Evolutionary conservation across 2,888 invertebrate genomes (phyloP), one percentile per base, ranked within the genome.

Genomic region (Eubasilissa splendida): DNA sequence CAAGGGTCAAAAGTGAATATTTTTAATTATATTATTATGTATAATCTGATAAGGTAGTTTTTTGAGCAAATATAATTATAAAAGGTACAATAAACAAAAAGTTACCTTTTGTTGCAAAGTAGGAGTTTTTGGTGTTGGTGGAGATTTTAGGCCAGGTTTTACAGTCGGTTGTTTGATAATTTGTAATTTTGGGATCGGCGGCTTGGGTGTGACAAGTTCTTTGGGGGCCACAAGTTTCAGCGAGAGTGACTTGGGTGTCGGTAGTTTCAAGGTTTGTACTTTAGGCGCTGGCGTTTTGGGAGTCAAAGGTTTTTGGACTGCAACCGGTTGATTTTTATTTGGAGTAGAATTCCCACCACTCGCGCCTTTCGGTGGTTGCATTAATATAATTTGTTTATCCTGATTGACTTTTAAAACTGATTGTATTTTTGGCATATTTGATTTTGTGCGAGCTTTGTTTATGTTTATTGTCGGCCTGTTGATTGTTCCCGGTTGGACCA

Each of bases 401-500:
- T 74, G 84, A 85, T 75, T 84, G 82, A 77, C 86, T 85, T 50
- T 84, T 74, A 82, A 85, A 84, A 74, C 80, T 5, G 82, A 79
- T 53, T 84, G 85, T n/a, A 73, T 78, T 84, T 84, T 76, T 75
- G 60, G 42, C n/a, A 84, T 77, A 4, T 82, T 78, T 4, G 79
- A 42, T 77, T 84, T 85, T 1, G 85, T 79, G 10, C 85, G 84
- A 42, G 84, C 81, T 83, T 88, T 90, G 84, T 88, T 89, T 85
- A 86, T 88, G 79, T 84, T 86, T 1, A 86, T 79, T 76, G 87
- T 88, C 2, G 89, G 90, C 85, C 87, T 89, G 68, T 87, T 88
- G 0, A 89, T 85, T 54, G 91, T 91, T n/a, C 92, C 93, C 0
- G 94, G 93, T 82, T 93, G 91, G 5, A 97, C 93, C 0, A 97